phyloP scores from a whole-genome alignment of 2,888 invertebrate genomes.

The Rhagonycha fulva region DNA sequence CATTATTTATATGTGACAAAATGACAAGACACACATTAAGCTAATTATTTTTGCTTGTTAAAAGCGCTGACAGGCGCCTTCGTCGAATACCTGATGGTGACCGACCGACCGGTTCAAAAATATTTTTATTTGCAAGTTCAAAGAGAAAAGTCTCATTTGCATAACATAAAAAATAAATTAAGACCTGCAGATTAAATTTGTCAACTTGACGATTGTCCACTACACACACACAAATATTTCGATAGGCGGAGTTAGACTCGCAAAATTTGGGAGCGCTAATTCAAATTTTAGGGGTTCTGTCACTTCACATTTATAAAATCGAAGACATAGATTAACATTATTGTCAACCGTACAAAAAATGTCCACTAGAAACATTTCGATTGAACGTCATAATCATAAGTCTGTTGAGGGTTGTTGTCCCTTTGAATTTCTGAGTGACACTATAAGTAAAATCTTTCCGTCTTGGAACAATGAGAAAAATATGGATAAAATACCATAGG shows the following conservation, averaged over 20 bases:
- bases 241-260: too few species aligned
- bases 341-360: too few species aligned
- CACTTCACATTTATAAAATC: too few species aligned
- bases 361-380: not conserved
- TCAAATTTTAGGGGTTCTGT: too few species aligned
- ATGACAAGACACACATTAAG: conserved; percentile 15
- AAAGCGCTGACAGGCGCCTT: conserved; percentile 8
- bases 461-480: too few species aligned
- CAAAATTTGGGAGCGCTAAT: too few species aligned
- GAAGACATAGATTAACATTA: too few species aligned
- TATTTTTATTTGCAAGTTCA: not conserved
- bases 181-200: not conserved
- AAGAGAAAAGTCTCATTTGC: not conserved
- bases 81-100: not conserved
- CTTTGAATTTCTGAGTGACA: too few species aligned
- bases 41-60: conserved; percentile 13
- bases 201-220: not conserved
- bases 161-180: not conserved
- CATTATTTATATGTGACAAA: conserved; percentile 2
- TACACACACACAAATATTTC: too few species aligned
- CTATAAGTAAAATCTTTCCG: too few species aligned
- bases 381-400: too few species aligned
- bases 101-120: not conserved
- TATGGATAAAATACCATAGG: not conserved
- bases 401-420: too few species aligned